These are phyloP conservation scores for Aurelia aurita DNA, from an alignment of 30 jellyfish, hydroid and myxozoan genomes.

Conservation along the genomic window DNA sequence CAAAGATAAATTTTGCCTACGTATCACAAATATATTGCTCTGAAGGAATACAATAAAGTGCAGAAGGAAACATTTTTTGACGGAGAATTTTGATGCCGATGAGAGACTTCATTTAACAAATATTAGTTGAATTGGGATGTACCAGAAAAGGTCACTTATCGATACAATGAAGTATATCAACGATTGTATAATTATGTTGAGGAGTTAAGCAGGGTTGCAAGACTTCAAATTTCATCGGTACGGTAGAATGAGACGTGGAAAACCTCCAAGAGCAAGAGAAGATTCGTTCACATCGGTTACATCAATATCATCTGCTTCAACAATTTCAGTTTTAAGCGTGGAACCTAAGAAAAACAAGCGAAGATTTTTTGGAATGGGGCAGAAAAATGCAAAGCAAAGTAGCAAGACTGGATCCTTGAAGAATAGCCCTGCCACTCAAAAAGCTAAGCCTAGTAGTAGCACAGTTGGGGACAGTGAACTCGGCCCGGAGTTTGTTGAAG, in stretches of 20 bases:
- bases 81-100: too few relatives aligned
- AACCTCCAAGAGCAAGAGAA: neutral
- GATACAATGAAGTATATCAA: too few relatives aligned
- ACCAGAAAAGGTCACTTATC: too few relatives aligned
- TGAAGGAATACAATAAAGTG: too few relatives aligned
- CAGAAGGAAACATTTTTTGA: too few relatives aligned
- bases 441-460: neutral
- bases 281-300: conserved; percentile 61
- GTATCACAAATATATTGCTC: too few relatives aligned
- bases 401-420: conserved; percentile 5
- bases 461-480: neutral
- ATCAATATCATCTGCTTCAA: conserved; percentile 26
- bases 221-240: neutral
- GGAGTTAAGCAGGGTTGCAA: too few relatives aligned
- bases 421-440: neutral
- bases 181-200: too few relatives aligned
- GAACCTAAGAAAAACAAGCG: neutral
- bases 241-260: conserved; percentile 17
- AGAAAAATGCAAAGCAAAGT: conserved; percentile 6
- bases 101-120: too few relatives aligned
- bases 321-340: conserved; percentile 2
- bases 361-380: neutral
- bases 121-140: too few relatives aligned
- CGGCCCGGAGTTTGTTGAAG: conserved; percentile 22
- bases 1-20: too few relatives aligned